Evolutionary conservation across 2,888 invertebrate species (phyloP), one percentile per base, ranked within the genome.

Genomic region (Lasius fuliginosus): DNA sequence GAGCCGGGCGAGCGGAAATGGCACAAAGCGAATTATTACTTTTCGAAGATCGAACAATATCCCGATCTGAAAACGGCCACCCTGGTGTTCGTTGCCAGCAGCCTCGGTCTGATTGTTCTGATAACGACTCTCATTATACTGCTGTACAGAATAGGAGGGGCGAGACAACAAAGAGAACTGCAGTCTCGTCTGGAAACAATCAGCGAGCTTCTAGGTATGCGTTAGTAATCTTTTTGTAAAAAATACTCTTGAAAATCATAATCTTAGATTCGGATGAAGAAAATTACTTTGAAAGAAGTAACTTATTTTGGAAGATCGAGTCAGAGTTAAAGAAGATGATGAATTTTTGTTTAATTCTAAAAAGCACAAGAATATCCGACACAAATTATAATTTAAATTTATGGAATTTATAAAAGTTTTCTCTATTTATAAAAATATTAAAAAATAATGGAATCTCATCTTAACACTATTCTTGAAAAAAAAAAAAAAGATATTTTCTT

Each of bases 11-110:
- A 97, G 90, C 95, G 96, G 42, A 95, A 96, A 85, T 96, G 97
- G 96, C 97, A 96, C 92, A 96, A 96, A 84, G 96, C 97, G 0
- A 97, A 97, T 92, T 97, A 97, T 92, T 96, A 97, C 90, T 97
- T 97, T 89, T 97, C 97, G 0, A 97, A 97, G 95, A 96, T 96
- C 84, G 96, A 96, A 85, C 95, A 96, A 27, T 97, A 97, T 93
- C 96, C 97, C 0, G 97, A 97, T 92, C 92, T 97, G 65, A 96
- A 96, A 91, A 96, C 96, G 1, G 97, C 97, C 0, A 96, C 97
- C 0, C 95, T 97, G 4, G 96, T 96, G 33, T 97, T 97, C 89
- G 95, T 97, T 15, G 95, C 96, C 60, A 97, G 97, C 90, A 96
- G 96, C 81, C 93, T 97, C 85, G 97, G 96, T 36, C 95, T 97